Conservation (phyloP, 2,113 vertebrate genomes). For the Trogon surrucura region DNA sequence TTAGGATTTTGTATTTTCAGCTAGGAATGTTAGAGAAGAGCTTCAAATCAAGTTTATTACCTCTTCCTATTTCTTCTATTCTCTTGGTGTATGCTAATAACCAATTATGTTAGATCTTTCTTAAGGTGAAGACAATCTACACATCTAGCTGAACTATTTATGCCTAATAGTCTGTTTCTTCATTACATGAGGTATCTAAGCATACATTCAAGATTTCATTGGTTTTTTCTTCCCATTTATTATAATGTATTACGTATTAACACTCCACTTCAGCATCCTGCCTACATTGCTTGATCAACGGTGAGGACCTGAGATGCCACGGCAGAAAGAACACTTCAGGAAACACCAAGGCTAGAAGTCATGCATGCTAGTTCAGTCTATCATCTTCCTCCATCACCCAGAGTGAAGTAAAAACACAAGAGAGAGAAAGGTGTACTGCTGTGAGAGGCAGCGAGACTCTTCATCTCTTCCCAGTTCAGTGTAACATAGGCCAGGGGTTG, state of each 20-base stretch:
- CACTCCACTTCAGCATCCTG: not conserved
- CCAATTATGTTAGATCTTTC: not conserved
- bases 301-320: not conserved
- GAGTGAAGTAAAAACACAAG: not conserved
- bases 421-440: not conserved
- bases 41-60: not conserved
- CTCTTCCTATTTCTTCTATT: not conserved
- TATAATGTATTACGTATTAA: not conserved
- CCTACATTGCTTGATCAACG: not conserved
- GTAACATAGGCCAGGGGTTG: not conserved
- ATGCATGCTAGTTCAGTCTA: accelerated
- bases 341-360: not conserved
- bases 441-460: not conserved
- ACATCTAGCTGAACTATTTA: not conserved
- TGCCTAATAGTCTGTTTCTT: not conserved
- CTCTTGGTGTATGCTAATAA: not conserved
- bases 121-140: not conserved
- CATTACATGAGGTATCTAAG: not conserved
- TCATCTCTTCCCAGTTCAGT: not conserved
- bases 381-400: not conserved
- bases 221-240: not conserved
- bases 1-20: not conserved
- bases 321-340: not conserved
- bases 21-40: not conserved
- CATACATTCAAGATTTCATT: not conserved